These are phyloP conservation scores for Anisognathus igniventris DNA, from an alignment of 2,797 vertebrate genomes.

Conservation along the genomic window DNA sequence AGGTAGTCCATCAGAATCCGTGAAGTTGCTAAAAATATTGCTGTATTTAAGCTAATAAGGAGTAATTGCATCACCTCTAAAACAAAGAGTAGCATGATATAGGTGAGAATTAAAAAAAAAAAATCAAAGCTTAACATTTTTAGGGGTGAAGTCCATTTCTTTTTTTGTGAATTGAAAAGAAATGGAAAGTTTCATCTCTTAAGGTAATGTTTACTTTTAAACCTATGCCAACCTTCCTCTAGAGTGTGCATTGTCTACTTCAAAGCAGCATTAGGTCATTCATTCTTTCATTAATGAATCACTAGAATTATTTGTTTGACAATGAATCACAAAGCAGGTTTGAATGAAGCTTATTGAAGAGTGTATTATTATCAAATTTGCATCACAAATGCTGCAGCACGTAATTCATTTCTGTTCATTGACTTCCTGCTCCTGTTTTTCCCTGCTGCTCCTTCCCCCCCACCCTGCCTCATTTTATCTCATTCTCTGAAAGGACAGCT, in stretches of 20 bases:
- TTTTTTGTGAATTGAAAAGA: not conserved
- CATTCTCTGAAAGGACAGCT: not conserved
- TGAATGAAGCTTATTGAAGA: constrained; percentile 21
- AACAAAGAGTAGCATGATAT: not conserved
- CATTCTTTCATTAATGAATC: constrained; percentile 42
- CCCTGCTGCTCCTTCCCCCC: not conserved
- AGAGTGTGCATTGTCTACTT: not conserved
- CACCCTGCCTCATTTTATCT: not conserved
- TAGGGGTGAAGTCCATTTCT: not conserved
- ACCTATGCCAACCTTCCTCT: not conserved
- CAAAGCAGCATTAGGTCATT: constrained; percentile 19
- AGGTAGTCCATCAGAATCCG: not conserved
- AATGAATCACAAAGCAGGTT: constrained; percentile 39
- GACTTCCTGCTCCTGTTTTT: constrained; percentile 16
- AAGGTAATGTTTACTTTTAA: constrained; percentile 20
- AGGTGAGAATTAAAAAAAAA: not conserved
- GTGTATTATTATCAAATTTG: constrained; percentile 34
- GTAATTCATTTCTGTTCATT: not conserved
- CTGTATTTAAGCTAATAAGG: not conserved
- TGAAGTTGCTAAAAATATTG: not conserved
- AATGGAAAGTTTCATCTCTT: not conserved
- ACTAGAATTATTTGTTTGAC: constrained; percentile 34
- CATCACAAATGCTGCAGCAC: not conserved
- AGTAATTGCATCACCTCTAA: not conserved
- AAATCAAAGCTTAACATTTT: not conserved